phyloP scores from a whole-genome alignment of 30 jellyfish, hydroid and myxozoan genomes.

The Aurelia aurita complex sp. Pacific region DNA sequence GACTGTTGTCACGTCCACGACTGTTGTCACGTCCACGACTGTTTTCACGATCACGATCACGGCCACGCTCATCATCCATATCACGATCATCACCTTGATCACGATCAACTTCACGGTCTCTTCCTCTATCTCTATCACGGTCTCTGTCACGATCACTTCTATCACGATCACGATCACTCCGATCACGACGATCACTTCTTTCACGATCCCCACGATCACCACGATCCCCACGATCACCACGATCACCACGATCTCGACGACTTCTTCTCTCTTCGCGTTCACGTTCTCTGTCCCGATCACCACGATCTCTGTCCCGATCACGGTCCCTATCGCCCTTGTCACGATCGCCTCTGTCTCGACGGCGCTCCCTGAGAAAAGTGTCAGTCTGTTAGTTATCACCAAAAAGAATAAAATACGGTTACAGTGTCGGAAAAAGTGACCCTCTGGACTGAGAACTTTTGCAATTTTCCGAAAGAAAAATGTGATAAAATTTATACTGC shows the following conservation, averaged over 20 bases:
- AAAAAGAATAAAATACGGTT: too few species aligned
- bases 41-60: conserved; percentile 25
- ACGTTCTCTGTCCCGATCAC: conserved; percentile 74
- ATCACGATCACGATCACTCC: conserved; percentile 47
- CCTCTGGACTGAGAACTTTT: too few species aligned
- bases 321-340: conserved; percentile 43
- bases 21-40: conserved; percentile 2
- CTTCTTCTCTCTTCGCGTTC: conserved; percentile 65
- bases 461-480: too few species aligned
- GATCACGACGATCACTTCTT: conserved; percentile 52
- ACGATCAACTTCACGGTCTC: conserved; percentile 12
- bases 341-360: conserved; percentile 54
- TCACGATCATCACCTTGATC: conserved; percentile 53
- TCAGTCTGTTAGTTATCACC: too few species aligned
- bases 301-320: conserved; percentile 66
- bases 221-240: conserved; percentile 51
- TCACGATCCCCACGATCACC: conserved; percentile 57
- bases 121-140: conserved; percentile 31
- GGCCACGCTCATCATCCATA: conserved; percentile 53
- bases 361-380: conserved; percentile 51
- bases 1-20: conserved; percentile 9
- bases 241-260: conserved; percentile 50
- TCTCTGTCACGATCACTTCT: conserved; percentile 28
- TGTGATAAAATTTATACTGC: neutral
- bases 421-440: too few species aligned